phyloP scores from a whole-genome alignment of 2,113 vertebrate genomes.

The Pundamilia nyererei region DNA sequence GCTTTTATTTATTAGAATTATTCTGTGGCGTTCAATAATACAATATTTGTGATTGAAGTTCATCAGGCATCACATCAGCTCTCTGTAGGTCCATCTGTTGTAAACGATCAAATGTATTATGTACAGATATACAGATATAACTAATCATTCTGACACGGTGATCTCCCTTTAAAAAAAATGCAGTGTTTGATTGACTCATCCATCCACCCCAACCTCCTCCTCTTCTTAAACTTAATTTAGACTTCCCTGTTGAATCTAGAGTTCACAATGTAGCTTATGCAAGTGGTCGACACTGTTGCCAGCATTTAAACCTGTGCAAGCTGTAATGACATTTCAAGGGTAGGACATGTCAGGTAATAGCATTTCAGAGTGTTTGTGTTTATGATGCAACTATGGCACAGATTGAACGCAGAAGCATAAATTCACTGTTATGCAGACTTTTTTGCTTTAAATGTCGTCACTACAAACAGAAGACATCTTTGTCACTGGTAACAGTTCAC shows the following conservation, averaged over 20 bases:
- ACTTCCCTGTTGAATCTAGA: background rate
- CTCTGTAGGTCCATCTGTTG: background rate
- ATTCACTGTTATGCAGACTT: background rate
- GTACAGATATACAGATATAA: background rate
- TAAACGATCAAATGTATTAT: background rate
- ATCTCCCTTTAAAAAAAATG: background rate
- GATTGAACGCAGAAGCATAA: background rate
- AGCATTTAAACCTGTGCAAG: background rate
- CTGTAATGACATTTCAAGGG: background rate
- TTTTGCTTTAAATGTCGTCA: background rate
- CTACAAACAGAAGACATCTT: background rate
- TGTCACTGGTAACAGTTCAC: background rate
- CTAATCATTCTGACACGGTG: background rate
- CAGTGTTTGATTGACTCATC: background rate
- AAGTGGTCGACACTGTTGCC: background rate
- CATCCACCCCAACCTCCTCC: background rate
- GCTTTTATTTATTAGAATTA: background rate
- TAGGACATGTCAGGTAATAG: background rate
- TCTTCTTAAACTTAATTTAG: background rate
- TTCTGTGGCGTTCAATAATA: background rate
- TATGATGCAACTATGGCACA: background rate
- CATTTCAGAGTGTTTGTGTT: background rate
- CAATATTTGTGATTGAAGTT: background rate
- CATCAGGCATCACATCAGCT: background rate
- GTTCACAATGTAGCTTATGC: background rate